A percentile compares a stretch with the other conserved stretches of the same genome.
phyloP scores from a whole-genome alignment of 2,113 vertebrate genomes.

The Rattus rattus region DNA sequence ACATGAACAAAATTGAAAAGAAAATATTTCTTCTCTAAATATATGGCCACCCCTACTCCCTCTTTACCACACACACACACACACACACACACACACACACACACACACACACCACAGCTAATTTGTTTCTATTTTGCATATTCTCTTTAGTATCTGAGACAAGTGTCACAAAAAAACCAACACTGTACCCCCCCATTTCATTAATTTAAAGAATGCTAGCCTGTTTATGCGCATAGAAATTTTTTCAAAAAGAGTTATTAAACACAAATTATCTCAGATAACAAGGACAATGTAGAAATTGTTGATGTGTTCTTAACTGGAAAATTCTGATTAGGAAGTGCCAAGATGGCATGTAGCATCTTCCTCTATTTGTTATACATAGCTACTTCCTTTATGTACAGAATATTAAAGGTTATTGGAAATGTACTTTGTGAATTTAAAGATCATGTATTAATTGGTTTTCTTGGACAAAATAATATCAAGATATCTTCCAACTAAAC shows the following conservation, averaged over 20 bases:
- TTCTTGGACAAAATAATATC: neutral
- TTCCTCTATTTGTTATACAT: neutral
- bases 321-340: neutral
- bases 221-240: neutral
- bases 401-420: neutral
- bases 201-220: neutral
- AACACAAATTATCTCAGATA: neutral
- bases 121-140: neutral
- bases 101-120: neutral
- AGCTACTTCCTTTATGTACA: neutral
- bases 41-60: neutral
- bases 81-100: neutral
- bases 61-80: constrained; percentile 4
- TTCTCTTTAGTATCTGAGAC: neutral
- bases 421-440: neutral
- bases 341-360: neutral
- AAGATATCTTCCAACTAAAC: neutral
- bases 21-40: constrained; percentile 59
- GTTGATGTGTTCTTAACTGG: neutral
- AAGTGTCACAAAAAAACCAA: neutral
- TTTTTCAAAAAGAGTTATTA: neutral
- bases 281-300: neutral
- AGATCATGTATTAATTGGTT: neutral
- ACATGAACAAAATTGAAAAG: constrained; percentile 63
- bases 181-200: neutral